A percentile compares a stretch with the other conserved stretches of the same genome.
These are phyloP conservation scores for Prunella fulvescens DNA, from an alignment of 2,113 vertebrate genomes.

Conservation along the genomic window DNA sequence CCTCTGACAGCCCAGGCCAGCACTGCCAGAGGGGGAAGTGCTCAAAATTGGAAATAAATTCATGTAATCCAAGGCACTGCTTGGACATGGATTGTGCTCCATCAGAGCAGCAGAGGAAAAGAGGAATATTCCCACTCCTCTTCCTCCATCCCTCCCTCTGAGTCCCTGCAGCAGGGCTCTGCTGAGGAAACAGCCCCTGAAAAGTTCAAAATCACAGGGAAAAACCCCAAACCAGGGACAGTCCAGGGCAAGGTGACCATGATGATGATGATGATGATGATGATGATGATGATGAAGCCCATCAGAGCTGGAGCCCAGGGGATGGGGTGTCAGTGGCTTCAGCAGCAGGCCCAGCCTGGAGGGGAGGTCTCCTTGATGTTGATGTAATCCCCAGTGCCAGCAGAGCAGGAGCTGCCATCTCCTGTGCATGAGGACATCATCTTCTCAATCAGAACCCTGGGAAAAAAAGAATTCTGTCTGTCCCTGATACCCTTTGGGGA, in stretches of 20 bases:
- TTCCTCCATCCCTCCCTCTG: not conserved
- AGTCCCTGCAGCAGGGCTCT: not conserved
- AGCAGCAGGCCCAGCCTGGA: slow-evolving; percentile 74
- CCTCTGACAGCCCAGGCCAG: not conserved
- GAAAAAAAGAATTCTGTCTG: not conserved
- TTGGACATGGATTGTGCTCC: fast-evolving
- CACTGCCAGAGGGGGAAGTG: not conserved
- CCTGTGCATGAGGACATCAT: slow-evolving; percentile 71
- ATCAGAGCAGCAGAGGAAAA: not conserved
- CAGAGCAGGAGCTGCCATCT: slow-evolving; percentile 55
- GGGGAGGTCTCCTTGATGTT: slow-evolving; percentile 61
- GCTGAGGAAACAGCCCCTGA: not conserved
- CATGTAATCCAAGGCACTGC: not conserved
- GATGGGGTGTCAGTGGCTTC: not conserved
- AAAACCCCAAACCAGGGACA: not conserved
- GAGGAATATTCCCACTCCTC: not conserved
- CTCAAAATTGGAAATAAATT: not conserved
- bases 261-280: not conserved
- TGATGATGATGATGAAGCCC: not conserved
- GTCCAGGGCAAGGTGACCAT: not conserved
- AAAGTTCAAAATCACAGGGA: not conserved
- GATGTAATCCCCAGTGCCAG: slow-evolving; percentile 74
- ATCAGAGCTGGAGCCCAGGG: not conserved
- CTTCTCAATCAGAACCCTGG: slow-evolving; percentile 78
- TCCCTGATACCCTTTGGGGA: no score